Evolutionary conservation across 2,888 invertebrate genomes (phyloP).

Genomic region (Brachylomia viminalis): DNA sequence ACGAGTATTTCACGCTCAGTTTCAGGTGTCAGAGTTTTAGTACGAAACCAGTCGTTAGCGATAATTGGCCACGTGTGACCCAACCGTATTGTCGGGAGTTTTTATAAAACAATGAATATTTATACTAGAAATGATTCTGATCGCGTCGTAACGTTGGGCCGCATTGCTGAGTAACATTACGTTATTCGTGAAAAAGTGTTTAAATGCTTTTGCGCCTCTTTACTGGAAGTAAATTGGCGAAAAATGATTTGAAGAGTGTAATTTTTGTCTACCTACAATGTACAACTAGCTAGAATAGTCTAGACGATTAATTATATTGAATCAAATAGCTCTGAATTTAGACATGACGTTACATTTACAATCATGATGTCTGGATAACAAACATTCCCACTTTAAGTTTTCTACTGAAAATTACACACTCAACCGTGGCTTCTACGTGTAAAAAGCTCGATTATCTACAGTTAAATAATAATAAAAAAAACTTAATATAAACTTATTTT

Average conservation of each 20-base stretch:
- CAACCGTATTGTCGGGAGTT: slow-evolving; percentile 62
- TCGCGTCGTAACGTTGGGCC: slow-evolving; percentile 32
- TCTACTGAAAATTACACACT: not conserved
- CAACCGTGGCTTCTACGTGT: not conserved
- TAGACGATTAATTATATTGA: slow-evolving; percentile 20
- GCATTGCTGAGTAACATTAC: slow-evolving; percentile 15
- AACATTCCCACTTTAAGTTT: not conserved
- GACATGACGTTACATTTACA: not conserved
- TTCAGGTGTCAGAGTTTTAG: slow-evolving; percentile 70
- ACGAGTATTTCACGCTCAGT: slow-evolving; percentile 72
- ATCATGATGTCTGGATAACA: not conserved
- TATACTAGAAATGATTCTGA: slow-evolving; percentile 28
- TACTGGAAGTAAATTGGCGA: not conserved
- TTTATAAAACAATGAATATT: slow-evolving; percentile 46
- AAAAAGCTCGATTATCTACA: not conserved
- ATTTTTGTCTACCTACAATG: not conserved
- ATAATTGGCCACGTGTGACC: slow-evolving; percentile 66
- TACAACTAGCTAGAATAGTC: not conserved
- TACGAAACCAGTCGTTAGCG: slow-evolving; percentile 65
- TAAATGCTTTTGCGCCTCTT: slow-evolving; percentile 8
- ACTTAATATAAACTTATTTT: not conserved
- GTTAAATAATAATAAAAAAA: not conserved
- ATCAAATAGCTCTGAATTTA: not conserved
- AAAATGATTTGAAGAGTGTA: not conserved
- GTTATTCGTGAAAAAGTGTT: slow-evolving; percentile 26